Evolutionary conservation across 2,888 invertebrate species (phyloP).

Genomic region (Pyrgus malvae): DNA sequence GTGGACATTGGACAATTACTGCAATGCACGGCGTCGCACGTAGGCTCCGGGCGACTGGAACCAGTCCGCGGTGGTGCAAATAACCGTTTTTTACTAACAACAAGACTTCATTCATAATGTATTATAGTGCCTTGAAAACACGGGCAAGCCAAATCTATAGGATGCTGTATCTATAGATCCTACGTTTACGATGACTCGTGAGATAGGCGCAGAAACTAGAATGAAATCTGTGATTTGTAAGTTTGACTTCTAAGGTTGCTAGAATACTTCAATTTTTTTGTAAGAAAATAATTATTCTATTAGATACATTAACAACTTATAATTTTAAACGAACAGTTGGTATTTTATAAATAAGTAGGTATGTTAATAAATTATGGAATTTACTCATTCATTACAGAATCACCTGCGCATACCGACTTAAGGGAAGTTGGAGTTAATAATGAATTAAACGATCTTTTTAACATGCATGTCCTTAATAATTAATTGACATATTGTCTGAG

Average conservation of each 20-base stretch:
- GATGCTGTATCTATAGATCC: constrained; percentile 1
- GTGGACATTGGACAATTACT: constrained; percentile 69
- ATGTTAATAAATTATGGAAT: constrained; percentile 3
- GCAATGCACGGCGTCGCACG: constrained; percentile 64
- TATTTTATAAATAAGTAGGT: not conserved
- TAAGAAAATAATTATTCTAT: too few species aligned
- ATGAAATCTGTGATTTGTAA: constrained; percentile 14
- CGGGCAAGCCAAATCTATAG: constrained; percentile 50
- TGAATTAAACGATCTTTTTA: constrained; percentile 16
- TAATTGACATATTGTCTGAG: constrained; percentile 27
- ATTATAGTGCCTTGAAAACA: constrained; percentile 65
- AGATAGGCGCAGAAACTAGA: constrained; percentile 15
- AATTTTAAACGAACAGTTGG: not conserved
- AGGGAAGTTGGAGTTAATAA: constrained; percentile 17
- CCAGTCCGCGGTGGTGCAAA: constrained; percentile 58
- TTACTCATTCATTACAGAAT: constrained; percentile 14
- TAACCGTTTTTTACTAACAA: constrained; percentile 68
- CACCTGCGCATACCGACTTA: constrained; percentile 18
- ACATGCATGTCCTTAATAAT: constrained; percentile 26
- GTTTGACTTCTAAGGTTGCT: too few species aligned
- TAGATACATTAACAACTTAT: too few species aligned
- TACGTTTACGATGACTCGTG: constrained; percentile 37
- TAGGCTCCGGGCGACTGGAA: constrained; percentile 60
- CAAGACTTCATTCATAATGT: constrained; percentile 79
- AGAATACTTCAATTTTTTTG: too few species aligned